Evolutionary conservation across 2,797 vertebrate genomes (phyloP).

Genomic region (Anabas testudineus): DNA sequence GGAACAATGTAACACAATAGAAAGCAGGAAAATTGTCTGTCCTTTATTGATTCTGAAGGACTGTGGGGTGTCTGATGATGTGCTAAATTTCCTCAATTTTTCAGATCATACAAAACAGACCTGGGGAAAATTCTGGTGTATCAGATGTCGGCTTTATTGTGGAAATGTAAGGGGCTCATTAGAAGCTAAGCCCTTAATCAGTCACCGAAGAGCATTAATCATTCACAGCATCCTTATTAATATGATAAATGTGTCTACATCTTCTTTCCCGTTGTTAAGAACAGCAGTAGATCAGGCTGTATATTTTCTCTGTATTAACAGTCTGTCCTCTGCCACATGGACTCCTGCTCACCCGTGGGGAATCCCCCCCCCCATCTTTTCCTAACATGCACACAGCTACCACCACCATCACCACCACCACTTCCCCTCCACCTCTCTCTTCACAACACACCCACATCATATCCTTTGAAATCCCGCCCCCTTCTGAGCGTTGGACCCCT

Average conservation of each 20-base stretch:
- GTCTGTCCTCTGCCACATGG: conserved; percentile 66
- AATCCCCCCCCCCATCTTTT: conserved; percentile 50
- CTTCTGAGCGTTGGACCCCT: conserved; percentile 66
- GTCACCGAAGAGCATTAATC: conserved; percentile 69
- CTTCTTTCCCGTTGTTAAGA: conserved; percentile 43
- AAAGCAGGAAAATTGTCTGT: conserved; percentile 4
- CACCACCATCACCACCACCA: conserved; percentile 14
- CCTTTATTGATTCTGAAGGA: conserved; percentile 50
- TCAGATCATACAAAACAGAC: conserved; percentile 52
- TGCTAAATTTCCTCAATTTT: conserved; percentile 23
- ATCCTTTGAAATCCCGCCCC: conserved; percentile 62
- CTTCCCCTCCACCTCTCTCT: conserved; percentile 47
- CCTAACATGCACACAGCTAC: conserved; percentile 16
- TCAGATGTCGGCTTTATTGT: conserved; percentile 54
- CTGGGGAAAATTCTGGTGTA: conserved; percentile 9
- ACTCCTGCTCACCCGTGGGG: conserved; percentile 56
- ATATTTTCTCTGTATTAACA: conserved; percentile 70
- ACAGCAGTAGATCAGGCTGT: conserved; percentile 64
- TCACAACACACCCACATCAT: conserved; percentile 50
- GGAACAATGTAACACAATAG: conserved; percentile 28
- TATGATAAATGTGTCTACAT: conserved; percentile 72
- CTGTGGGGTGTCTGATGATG: conserved; percentile 10
- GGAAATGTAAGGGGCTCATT: conserved; percentile 59
- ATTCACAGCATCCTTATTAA: conserved; percentile 75
- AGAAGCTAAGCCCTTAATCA: conserved; percentile 52